Percentiles rank a stretch among this genome's conserved stretches.
phyloP scores from a whole-genome alignment of 2,888 invertebrate genomes.

The Archaeoteleia sp. region DNA sequence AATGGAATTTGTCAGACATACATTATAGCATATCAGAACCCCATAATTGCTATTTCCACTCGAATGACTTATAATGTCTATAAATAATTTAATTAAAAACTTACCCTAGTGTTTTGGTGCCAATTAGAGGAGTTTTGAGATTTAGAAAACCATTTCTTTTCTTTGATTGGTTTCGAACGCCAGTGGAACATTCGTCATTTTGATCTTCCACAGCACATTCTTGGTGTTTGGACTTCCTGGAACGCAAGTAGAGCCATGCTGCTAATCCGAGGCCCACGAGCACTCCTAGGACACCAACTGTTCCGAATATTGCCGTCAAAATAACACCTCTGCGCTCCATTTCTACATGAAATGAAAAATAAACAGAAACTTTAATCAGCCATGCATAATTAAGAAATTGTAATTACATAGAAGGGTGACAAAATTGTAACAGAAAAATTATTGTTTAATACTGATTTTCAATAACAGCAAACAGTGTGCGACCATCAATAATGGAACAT shows the following conservation, averaged over 20 bases:
- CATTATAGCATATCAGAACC: too few relatives aligned
- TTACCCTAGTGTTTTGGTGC: conserved; percentile 85
- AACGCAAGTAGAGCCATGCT: conserved; percentile 78
- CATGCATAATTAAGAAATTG: too few relatives aligned
- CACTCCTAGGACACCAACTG: conserved; percentile 78
- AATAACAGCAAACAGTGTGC: too few relatives aligned
- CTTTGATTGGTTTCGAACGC: conserved; percentile 56
- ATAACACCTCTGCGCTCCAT: conserved; percentile 84
- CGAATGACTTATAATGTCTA: not conserved
- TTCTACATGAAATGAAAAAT: conserved; percentile 77
- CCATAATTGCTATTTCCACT: too few relatives aligned
- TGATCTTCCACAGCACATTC: conserved; percentile 77
- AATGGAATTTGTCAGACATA: too few relatives aligned
- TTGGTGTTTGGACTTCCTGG: conserved; percentile 77
- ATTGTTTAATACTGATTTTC: too few relatives aligned
- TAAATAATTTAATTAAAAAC: too few relatives aligned
- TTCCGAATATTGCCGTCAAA: conserved; percentile 80
- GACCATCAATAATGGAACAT: too few relatives aligned
- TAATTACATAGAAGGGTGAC: too few relatives aligned
- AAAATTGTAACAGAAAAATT: too few relatives aligned
- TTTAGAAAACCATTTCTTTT: conserved; percentile 83
- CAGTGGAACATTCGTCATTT: conserved; percentile 76
- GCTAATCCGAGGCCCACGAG: conserved; percentile 76
- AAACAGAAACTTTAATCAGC: too few relatives aligned
- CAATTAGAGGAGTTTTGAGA: conserved; percentile 84